Conservation (phyloP, 2,113 vertebrate genomes). For the Melanotaenia duboulayi region DNA sequence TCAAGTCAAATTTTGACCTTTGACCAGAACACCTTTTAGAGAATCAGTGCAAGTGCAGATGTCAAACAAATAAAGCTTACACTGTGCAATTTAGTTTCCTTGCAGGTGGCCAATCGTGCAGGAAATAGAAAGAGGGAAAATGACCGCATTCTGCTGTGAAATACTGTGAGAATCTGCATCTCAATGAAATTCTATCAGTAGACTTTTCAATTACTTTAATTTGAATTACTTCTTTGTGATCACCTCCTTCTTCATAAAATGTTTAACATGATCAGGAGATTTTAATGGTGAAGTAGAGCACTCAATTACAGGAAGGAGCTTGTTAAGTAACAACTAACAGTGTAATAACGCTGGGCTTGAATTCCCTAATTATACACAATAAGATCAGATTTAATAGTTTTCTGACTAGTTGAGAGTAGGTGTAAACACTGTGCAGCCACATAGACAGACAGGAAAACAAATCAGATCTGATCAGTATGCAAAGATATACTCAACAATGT, state of each 20-base stretch:
- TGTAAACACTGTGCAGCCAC: constrained; percentile 6
- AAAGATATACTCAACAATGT: not conserved
- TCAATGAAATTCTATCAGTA: constrained; percentile 25
- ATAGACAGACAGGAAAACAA: constrained; percentile 4
- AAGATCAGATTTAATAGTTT: not conserved
- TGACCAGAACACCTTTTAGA: constrained; percentile 40
- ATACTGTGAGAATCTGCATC: constrained; percentile 22
- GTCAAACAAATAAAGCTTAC: constrained; percentile 56
- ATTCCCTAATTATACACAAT: constrained; percentile 11
- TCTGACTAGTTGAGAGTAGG: not conserved
- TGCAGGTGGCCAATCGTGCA: constrained; percentile 36
- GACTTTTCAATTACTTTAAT: constrained; percentile 1
- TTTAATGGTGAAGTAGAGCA: constrained; percentile 17
- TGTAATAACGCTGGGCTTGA: not conserved
- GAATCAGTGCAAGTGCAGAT: constrained; percentile 34
- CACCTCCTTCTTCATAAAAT: constrained; percentile 6
- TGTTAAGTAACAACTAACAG: not conserved
- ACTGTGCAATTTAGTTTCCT: constrained; percentile 49
- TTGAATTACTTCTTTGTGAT: constrained; percentile 22
- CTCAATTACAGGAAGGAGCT: constrained; percentile 2
- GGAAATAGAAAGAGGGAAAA: constrained; percentile 30
- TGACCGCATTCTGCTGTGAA: constrained; percentile 11
- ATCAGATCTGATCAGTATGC: not conserved
- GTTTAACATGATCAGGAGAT: constrained; percentile 15
- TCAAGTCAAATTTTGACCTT: constrained; percentile 56